These are phyloP conservation scores for Alaudala cheleensis DNA, from an alignment of 2,113 vertebrate species.

Conservation along the genomic window DNA sequence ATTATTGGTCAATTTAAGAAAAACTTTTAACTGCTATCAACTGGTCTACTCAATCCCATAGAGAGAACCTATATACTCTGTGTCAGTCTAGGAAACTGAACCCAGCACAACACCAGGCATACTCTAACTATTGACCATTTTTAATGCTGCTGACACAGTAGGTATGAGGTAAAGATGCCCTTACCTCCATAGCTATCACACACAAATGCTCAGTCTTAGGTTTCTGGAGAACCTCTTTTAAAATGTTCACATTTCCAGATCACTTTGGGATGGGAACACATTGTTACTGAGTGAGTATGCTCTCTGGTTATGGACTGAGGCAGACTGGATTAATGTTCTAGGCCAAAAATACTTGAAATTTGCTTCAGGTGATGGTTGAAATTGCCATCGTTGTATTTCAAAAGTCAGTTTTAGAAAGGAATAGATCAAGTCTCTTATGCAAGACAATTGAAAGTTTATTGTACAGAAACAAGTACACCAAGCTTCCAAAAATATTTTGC, in stretches of 20 bases:
- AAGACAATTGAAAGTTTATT: slow-evolving; percentile 55
- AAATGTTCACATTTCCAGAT: background rate
- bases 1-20: background rate
- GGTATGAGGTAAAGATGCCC: background rate
- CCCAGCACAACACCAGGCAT: background rate
- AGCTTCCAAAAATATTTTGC: slow-evolving; percentile 37
- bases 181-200: background rate
- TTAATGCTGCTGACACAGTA: background rate
- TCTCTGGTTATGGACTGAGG: background rate
- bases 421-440: background rate
- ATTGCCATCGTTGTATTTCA: background rate
- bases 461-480: slow-evolving; percentile 32
- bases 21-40: background rate
- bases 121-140: fast-evolving
- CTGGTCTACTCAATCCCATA: background rate
- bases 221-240: background rate
- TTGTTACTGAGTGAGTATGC: background rate
- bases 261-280: background rate
- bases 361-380: background rate
- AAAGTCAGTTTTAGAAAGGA: background rate
- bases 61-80: background rate
- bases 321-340: background rate
- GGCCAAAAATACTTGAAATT: background rate
- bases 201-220: background rate
- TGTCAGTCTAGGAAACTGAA: background rate